These are phyloP conservation scores for Archilochus colubris DNA, from an alignment of 2,113 vertebrate species.

Conservation along the genomic window DNA sequence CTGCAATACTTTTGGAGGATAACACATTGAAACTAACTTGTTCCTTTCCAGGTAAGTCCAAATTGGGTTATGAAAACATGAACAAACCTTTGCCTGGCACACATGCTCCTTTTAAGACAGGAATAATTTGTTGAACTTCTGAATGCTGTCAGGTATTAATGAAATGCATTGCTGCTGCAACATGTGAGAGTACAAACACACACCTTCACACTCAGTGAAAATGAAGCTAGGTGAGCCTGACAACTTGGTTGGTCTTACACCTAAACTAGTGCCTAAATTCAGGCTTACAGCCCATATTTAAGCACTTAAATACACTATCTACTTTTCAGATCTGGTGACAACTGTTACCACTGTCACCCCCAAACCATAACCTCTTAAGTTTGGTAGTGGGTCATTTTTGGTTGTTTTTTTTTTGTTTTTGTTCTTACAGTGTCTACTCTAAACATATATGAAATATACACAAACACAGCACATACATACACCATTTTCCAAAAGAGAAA, in stretches of 20 bases:
- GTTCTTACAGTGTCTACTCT: background rate
- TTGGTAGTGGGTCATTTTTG: background rate
- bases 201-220: background rate
- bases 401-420: background rate
- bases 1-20: background rate
- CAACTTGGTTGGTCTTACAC: background rate
- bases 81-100: background rate
- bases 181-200: background rate
- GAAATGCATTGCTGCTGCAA: background rate
- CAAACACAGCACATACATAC: background rate
- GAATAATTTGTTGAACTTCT: background rate
- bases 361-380: background rate
- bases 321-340: background rate
- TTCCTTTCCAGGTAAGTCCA: background rate
- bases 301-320: background rate
- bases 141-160: background rate
- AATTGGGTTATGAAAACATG: background rate
- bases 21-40: background rate
- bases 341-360: background rate
- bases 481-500: background rate
- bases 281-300: background rate
- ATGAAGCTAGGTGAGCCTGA: background rate
- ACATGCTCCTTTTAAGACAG: background rate
- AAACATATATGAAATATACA: background rate
- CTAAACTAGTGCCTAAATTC: background rate